Evolutionary conservation across 1,140 invertebrate species (phyloP), one percentile per base, ranked within the genome.

Genomic region (Drosophila repleta): DNA sequence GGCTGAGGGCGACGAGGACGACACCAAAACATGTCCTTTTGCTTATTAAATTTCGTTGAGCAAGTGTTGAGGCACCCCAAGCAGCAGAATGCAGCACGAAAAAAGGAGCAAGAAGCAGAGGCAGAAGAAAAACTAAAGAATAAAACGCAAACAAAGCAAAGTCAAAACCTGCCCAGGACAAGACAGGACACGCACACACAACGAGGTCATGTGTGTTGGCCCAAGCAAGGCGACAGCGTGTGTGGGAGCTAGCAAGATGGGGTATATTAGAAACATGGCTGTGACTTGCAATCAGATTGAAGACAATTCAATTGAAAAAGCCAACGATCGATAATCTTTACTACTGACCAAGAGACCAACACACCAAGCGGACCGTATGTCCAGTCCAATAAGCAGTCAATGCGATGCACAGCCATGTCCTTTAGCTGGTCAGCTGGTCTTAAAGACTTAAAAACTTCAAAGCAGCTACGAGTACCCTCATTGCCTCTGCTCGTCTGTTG

Each of bases 301-400:
- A 91, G 85, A 91, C 89, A 91, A 90, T 91, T 91, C 90, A 91
- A 91, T 91, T 91, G 89, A 90, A 90, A 88, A 89, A 69, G 75
- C 53, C 79, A 88, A 70, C 56, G 82, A 85, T 87, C 82, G 83
- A 85, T 85, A 87, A 85, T 85, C 82, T 87, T 81, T 69, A 78
- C 55, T 78, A 78, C 69, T 85, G 82, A 85, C 82, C 82, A 65
- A 79, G 63, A 20, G 20, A 48, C 45, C 45, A 15, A 45, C 7
- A 13, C 20, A n/a, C 45, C 41, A 18, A 17, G 17, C 41, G 11
- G 21, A 49, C 65, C 79, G 79, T 72, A 57, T 57, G 58, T 51
- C 62, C 45, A 21, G 15, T 41, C 20, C 60, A 51, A 45, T 37
- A 10, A 21, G 26, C 41, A 67, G 45, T 41, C 41, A 57, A 60